These are phyloP conservation scores for Dione vanillae DNA, from an alignment of 2,888 invertebrate species.

Conservation along the genomic window DNA sequence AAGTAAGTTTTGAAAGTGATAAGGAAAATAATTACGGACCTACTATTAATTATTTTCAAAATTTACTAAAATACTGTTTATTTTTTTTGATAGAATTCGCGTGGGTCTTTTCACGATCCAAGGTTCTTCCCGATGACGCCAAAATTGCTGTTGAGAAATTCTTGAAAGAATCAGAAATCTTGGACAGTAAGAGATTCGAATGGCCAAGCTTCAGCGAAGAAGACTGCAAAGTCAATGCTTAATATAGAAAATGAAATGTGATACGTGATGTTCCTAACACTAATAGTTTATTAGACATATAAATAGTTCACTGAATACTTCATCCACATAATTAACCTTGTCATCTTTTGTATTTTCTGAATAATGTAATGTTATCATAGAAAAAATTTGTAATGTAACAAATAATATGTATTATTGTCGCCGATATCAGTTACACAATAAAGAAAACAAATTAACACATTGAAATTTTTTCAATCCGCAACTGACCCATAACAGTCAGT, in stretches of 20 bases:
- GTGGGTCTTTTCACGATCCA: conserved; percentile 72
- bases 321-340: neutral
- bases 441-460: neutral
- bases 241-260: conserved; percentile 5
- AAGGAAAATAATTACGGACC: no score
- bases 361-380: no score
- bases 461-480: neutral
- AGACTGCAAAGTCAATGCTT: conserved; percentile 57
- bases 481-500: neutral
- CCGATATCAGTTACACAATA: neutral
- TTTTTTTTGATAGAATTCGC: conserved; percentile 57
- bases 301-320: neutral
- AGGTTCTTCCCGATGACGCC: conserved; percentile 59
- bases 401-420: conserved; percentile 1
- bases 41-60: no score
- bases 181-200: conserved; percentile 53
- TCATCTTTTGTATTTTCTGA: no score
- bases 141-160: conserved; percentile 48
- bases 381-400: neutral
- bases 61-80: no score
- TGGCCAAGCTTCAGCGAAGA: conserved; percentile 67
- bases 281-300: neutral
- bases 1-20: no score
- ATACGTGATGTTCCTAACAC: neutral
- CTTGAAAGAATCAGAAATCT: conserved; percentile 60